phyloP scores from a whole-genome alignment of 2,797 vertebrate species.

The Sternarchorhynchus goeldii region DNA sequence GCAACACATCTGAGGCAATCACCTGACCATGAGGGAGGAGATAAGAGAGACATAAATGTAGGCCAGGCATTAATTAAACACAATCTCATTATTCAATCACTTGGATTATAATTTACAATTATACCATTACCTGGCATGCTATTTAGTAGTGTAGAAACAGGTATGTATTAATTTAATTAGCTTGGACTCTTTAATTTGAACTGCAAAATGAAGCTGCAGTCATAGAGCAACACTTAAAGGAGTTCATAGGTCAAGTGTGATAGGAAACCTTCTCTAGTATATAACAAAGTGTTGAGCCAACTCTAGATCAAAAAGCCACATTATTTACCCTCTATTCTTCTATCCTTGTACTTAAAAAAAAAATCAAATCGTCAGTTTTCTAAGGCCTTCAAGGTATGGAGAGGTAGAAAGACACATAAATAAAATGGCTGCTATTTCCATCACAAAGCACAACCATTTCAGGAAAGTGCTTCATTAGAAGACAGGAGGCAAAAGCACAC shows the following conservation, averaged over 20 bases:
- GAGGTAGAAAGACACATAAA: slow-evolving; percentile 50
- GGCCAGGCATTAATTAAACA: slow-evolving; percentile 42
- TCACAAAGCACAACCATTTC: slow-evolving; percentile 74
- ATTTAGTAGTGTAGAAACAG: slow-evolving; percentile 9
- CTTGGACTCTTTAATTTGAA: slow-evolving; percentile 38
- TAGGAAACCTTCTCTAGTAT: slow-evolving; percentile 48
- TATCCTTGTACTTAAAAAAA: slow-evolving; percentile 50
- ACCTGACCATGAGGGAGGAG: slow-evolving; percentile 76
- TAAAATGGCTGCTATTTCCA: slow-evolving; percentile 73
- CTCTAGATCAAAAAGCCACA: slow-evolving; percentile 50
- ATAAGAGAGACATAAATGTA: slow-evolving; percentile 32
- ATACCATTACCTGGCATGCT: slow-evolving; percentile 2
- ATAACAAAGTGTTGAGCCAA: slow-evolving; percentile 55
- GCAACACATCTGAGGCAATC: slow-evolving; percentile 85
- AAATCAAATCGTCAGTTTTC: slow-evolving; percentile 53
- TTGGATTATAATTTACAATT: slow-evolving; percentile 44
- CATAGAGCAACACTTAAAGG: slow-evolving; percentile 43
- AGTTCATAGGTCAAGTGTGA: slow-evolving; percentile 59
- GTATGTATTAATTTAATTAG: neutral
- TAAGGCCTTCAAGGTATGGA: slow-evolving; percentile 15
- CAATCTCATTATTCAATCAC: slow-evolving; percentile 44
- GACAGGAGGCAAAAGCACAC: slow-evolving; percentile 76
- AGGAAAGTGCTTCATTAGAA: slow-evolving; percentile 83
- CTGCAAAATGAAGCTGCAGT: slow-evolving; percentile 30
- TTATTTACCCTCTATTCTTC: slow-evolving; percentile 48